Evolutionary conservation across 2,797 vertebrate species (phyloP).

Genomic region (Oryzias sinensis): DNA sequence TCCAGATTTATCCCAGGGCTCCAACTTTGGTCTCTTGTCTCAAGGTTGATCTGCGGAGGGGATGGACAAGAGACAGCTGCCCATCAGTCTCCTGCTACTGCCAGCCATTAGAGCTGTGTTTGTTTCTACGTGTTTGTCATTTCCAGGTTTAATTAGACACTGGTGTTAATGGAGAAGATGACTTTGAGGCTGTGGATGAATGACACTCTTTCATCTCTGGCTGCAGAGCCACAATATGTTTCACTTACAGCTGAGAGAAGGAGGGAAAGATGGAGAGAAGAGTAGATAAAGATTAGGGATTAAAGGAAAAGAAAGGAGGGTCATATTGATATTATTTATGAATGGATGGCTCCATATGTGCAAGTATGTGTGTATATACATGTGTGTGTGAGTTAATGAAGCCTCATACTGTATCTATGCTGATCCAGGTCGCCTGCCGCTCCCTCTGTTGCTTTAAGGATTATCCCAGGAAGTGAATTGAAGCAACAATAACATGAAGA

Average conservation of each 20-base stretch:
- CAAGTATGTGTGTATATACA: conserved; percentile 33
- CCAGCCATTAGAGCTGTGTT: conserved; percentile 67
- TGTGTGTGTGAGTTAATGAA: conserved; percentile 61
- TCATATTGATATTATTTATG: conserved; percentile 71
- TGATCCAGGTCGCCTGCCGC: conserved; percentile 71
- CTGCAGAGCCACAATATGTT: conserved; percentile 60
- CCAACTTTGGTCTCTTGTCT: conserved; percentile 51
- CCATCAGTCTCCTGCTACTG: conserved; percentile 73
- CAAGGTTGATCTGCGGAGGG: conserved; percentile 67
- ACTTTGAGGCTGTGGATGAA: conserved; percentile 65
- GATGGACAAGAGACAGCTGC: conserved; percentile 72
- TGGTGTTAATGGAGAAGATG: conserved; percentile 66
- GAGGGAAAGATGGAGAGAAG: conserved; percentile 31
- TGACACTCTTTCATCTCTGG: conserved; percentile 55
- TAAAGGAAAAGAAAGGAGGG: conserved; percentile 53
- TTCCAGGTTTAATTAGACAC: conserved; percentile 69
- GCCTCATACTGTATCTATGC: conserved; percentile 58
- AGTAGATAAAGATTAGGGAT: conserved; percentile 31
- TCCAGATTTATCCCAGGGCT: conserved; percentile 43
- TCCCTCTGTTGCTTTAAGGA: conserved; percentile 76
- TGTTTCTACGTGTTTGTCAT: conserved; percentile 68
- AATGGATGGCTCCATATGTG: conserved; percentile 65
- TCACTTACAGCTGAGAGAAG: conserved; percentile 48
- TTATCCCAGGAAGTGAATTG: conserved; percentile 84
- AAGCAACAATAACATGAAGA: conserved; percentile 78